Conservation (phyloP, 2,113 vertebrate genomes). For the Poicephalus meyeri region DNA sequence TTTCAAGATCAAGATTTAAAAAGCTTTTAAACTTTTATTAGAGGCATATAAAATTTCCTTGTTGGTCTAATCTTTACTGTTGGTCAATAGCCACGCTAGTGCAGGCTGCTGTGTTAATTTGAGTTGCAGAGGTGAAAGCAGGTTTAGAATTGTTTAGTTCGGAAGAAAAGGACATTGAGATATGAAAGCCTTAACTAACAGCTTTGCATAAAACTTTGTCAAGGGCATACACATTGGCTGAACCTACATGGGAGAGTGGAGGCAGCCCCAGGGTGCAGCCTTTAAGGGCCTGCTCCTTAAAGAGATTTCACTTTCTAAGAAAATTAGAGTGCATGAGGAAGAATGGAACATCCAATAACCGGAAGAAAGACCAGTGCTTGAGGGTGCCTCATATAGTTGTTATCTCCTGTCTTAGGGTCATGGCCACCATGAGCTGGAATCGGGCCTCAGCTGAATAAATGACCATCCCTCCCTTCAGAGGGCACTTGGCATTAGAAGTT, state of each 20-base stretch:
- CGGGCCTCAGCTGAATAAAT: neutral
- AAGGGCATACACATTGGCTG: neutral
- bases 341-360: neutral
- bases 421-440: neutral
- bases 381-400: neutral
- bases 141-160: neutral
- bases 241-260: rapidly evolving
- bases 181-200: neutral
- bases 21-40: neutral
- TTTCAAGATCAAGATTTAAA: neutral
- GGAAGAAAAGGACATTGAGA: neutral
- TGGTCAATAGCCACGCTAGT: neutral
- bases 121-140: neutral
- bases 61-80: neutral
- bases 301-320: neutral
- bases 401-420: neutral
- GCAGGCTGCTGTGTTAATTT: neutral
- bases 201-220: neutral
- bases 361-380: neutral
- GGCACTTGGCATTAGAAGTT: neutral
- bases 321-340: neutral
- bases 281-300: neutral
- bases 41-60: neutral
- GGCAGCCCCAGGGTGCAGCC: neutral
- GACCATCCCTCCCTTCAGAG: neutral